These are phyloP conservation scores for Dufourea novaeangliae DNA, from an alignment of 1,140 invertebrate genomes.

Conservation along the genomic window DNA sequence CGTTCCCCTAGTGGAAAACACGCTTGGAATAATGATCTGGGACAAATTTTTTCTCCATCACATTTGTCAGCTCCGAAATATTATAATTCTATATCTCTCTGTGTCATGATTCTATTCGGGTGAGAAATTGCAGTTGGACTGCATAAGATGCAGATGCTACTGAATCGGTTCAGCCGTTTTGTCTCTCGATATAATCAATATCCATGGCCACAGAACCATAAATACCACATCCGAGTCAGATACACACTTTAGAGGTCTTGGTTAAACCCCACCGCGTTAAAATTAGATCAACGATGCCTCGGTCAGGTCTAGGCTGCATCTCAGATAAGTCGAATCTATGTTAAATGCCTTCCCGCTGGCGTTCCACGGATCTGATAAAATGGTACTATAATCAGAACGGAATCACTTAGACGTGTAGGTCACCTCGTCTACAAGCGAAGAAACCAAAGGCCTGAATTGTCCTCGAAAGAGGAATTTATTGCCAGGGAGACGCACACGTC, in stretches of 20 bases:
- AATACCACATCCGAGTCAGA: no score
- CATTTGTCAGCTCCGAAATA: background rate
- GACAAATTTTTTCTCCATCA: no score
- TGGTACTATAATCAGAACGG: background rate
- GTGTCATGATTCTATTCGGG: no score
- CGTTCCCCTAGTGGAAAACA: background rate
- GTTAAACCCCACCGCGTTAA: background rate
- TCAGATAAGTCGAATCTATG: background rate
- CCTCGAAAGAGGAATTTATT: no score
- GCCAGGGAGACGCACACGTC: no score
- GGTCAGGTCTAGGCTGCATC: background rate
- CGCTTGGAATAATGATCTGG: background rate
- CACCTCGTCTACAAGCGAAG: background rate
- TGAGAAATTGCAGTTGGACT: no score
- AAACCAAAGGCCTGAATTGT: no score
- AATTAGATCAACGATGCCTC: background rate
- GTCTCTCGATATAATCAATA: no score
- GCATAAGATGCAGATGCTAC: no score
- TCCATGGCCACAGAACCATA: no score
- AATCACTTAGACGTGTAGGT: background rate
- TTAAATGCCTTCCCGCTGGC: background rate
- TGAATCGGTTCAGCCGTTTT: no score
- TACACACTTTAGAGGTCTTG: background rate
- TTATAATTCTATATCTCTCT: no score
- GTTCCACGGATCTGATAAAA: background rate